phyloP scores from a whole-genome alignment of 2,113 vertebrate species.

The Onychostoma macrolepis region DNA sequence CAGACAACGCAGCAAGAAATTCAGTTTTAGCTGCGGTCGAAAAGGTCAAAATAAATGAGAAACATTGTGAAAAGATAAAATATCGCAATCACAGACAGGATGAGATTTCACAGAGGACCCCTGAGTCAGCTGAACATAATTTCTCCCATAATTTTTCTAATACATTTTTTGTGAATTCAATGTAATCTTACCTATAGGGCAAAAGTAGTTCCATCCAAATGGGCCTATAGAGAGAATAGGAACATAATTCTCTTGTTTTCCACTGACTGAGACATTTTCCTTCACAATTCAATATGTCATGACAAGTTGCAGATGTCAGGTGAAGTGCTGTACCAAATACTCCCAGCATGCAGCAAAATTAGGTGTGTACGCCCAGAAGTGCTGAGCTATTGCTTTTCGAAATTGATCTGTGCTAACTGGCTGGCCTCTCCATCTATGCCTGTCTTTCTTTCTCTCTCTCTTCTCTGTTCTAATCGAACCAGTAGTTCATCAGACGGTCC shows the following conservation, averaged over 20 bases:
- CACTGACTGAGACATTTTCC: constrained; percentile 28
- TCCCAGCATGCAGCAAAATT: background rate
- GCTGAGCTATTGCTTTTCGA: constrained; percentile 13
- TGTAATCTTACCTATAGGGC: background rate
- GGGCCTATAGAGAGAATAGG: background rate
- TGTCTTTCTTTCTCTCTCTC: background rate
- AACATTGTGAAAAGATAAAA: constrained; percentile 3
- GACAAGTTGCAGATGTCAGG: constrained; percentile 39
- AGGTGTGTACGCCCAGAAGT: constrained; percentile 15
- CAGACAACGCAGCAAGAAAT: background rate
- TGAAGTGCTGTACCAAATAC: constrained; percentile 24
- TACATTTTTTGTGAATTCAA: background rate
- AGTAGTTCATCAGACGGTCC: constrained; percentile 7
- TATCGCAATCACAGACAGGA: background rate
- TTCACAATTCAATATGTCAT: constrained; percentile 26
- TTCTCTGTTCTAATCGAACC: constrained; percentile 20
- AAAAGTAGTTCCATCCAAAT: background rate
- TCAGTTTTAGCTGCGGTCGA: background rate
- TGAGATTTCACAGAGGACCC: background rate
- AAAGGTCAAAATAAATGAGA: constrained; percentile 32
- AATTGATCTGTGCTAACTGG: constrained; percentile 31
- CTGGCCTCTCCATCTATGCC: constrained; percentile 29
- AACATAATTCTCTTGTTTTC: constrained; percentile 30
- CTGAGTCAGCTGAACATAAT: background rate
- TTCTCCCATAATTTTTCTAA: background rate